Evolutionary conservation across 1,140 invertebrate genomes (phyloP).

Genomic region (Euura saliciscinereae): DNA sequence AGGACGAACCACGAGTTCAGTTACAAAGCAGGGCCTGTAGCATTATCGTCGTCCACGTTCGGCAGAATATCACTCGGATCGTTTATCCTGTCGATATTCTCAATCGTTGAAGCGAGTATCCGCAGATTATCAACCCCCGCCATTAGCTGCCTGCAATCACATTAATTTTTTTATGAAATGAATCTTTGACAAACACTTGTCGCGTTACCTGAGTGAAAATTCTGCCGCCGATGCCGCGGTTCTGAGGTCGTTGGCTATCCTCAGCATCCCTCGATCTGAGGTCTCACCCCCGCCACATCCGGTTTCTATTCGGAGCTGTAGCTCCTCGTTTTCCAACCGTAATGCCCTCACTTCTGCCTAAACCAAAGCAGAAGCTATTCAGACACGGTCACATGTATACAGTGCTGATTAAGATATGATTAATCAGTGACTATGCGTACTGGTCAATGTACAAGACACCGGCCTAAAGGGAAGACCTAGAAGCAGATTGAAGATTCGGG

Average conservation of each 20-base stretch:
- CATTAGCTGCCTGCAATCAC: constrained; percentile 65
- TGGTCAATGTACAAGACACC: not conserved
- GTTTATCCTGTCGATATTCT: constrained; percentile 64
- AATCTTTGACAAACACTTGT: not conserved
- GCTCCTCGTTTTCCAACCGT: constrained; percentile 52
- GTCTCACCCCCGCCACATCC: constrained; percentile 40
- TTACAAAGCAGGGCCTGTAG: constrained; percentile 59
- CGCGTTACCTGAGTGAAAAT: constrained; percentile 65
- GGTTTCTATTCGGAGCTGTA: constrained; percentile 42
- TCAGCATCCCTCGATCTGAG: constrained; percentile 44
- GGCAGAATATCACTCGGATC: constrained; percentile 61
- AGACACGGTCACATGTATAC: not conserved
- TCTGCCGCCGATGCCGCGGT: constrained; percentile 69
- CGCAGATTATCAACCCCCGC: constrained; percentile 70
- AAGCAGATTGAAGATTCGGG: too few relatives aligned
- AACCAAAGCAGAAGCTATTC: constrained; percentile 21
- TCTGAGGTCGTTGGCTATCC: constrained; percentile 63
- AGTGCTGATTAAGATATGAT: not conserved
- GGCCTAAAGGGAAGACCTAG: too few relatives aligned
- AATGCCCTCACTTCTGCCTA: constrained; percentile 58
- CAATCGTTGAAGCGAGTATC: constrained; percentile 65
- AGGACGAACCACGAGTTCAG: not conserved
- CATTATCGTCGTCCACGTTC: constrained; percentile 60
- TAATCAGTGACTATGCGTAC: not conserved
- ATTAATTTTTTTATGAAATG: not conserved